Evolutionary conservation across 2,888 invertebrate genomes (phyloP).

Genomic region (Agonopterix arenella): DNA sequence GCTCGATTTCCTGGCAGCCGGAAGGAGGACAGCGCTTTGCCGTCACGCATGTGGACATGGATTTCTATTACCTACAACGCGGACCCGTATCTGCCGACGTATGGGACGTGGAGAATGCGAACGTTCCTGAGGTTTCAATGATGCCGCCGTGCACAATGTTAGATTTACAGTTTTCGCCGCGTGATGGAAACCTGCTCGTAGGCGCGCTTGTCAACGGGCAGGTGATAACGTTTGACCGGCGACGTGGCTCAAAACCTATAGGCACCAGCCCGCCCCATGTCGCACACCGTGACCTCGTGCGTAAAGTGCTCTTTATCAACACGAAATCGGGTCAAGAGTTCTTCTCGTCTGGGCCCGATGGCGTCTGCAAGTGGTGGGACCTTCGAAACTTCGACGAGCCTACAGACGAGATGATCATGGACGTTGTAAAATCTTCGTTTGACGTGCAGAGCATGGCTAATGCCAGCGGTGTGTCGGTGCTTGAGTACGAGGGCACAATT

Average conservation of each 20-base stretch:
- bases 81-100: constrained; percentile 72
- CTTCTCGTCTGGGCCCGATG: constrained; percentile 94
- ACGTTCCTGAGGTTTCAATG: constrained; percentile 82
- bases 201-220: constrained; percentile 84
- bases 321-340: constrained; percentile 96
- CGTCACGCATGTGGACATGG: constrained; percentile 87
- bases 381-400: constrained; percentile 79
- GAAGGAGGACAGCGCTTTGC: constrained; percentile 88
- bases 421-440: constrained; percentile 72
- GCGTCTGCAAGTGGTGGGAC: constrained; percentile 90
- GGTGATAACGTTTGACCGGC: constrained; percentile 85
- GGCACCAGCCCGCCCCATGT: constrained; percentile 84
- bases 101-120: constrained; percentile 95
- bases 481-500: constrained; percentile 85
- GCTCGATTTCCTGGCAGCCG: constrained; percentile 91
- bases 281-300: constrained; percentile 91
- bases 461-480: constrained; percentile 76
- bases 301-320: constrained; percentile 90
- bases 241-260: constrained; percentile 83
- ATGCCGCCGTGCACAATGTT: constrained; percentile 83
- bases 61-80: constrained; percentile 79
- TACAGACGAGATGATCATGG: constrained; percentile 80
- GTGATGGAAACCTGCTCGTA: constrained; percentile 81
- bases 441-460: constrained; percentile 72
- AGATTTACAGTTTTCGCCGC: constrained; percentile 90